phyloP scores from a whole-genome alignment of 2,797 vertebrate species.

The Holocentrus rufus region DNA sequence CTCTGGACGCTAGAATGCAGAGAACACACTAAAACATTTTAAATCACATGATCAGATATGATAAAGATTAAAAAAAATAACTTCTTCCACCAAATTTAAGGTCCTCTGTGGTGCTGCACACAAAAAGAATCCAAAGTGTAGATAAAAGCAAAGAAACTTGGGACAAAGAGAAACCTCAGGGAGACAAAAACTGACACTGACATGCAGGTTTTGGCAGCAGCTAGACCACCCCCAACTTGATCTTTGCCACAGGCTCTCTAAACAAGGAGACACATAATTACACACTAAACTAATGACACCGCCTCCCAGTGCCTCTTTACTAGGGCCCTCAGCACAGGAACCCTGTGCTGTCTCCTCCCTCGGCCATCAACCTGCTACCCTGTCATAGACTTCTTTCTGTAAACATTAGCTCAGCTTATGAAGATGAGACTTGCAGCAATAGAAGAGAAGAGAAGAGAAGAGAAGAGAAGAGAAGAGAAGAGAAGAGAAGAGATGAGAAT shows the following conservation, averaged over 20 bases:
- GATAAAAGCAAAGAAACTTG: neutral
- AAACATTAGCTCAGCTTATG: neutral
- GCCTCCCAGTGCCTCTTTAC: conserved; percentile 56
- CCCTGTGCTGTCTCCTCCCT: conserved; percentile 65
- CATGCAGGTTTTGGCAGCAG: conserved; percentile 19
- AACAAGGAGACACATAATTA: conserved; percentile 77
- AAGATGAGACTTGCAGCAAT: neutral
- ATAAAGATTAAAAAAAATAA: neutral
- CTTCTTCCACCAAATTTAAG: neutral
- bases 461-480: neutral
- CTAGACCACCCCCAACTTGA: conserved; percentile 29
- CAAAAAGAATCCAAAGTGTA: neutral
- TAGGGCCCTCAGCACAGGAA: conserved; percentile 39
- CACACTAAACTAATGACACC: conserved; percentile 69
- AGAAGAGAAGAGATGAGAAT: neutral
- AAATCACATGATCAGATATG: conserved; percentile 37
- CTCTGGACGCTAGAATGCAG: neutral
- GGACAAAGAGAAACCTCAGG: neutral
- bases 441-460: neutral
- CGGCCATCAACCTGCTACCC: conserved; percentile 33
- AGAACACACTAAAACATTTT: conserved; percentile 8
- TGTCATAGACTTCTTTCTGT: neutral
- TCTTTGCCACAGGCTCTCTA: conserved; percentile 49
- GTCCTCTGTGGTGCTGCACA: neutral
- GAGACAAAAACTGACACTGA: neutral